phyloP scores from a whole-genome alignment of 2,888 invertebrate species.

The Eupithecia subumbrata region DNA sequence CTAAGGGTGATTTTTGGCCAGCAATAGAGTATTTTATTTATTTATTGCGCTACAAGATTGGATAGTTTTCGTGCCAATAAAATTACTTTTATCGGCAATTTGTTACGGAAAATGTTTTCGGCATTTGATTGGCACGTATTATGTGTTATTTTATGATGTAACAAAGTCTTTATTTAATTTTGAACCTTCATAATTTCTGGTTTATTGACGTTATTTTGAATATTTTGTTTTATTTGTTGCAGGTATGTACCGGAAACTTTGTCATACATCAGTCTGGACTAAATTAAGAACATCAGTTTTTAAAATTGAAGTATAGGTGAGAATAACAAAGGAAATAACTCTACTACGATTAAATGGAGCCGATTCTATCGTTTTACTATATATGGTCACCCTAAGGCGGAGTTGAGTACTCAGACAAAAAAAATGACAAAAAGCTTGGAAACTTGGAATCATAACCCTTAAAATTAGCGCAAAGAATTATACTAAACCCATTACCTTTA shows the following conservation, averaged over 20 bases:
- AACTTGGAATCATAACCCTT: not conserved
- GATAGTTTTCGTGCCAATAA: slow-evolving; percentile 51
- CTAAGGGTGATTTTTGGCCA: slow-evolving; percentile 31
- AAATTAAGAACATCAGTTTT: not conserved
- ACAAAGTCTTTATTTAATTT: slow-evolving; percentile 21
- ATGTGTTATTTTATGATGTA: slow-evolving; percentile 26
- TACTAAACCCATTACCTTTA: slow-evolving; percentile 12
- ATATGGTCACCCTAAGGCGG: not conserved
- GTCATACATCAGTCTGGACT: not conserved
- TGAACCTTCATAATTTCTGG: not conserved
- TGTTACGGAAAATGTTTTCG: slow-evolving; percentile 36
- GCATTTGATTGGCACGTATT: slow-evolving; percentile 30
- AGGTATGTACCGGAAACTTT: slow-evolving; percentile 24
- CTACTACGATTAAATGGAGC: not conserved
- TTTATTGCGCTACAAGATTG: slow-evolving; percentile 45
- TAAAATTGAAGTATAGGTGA: not conserved
- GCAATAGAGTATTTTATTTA: slow-evolving; percentile 46
- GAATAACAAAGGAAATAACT: not conserved
- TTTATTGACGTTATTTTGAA: not conserved
- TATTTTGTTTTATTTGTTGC: slow-evolving; percentile 27
- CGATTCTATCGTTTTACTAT: not conserved
- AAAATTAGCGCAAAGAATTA: slow-evolving; percentile 19
- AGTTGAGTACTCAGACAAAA: not conserved
- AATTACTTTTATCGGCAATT: slow-evolving; percentile 51
- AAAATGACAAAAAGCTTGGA: not conserved